A percentile compares a stretch with the other conserved stretches of the same genome.
phyloP scores from a whole-genome alignment of 2,113 vertebrate species.

The Puffinus mauretanicus region DNA sequence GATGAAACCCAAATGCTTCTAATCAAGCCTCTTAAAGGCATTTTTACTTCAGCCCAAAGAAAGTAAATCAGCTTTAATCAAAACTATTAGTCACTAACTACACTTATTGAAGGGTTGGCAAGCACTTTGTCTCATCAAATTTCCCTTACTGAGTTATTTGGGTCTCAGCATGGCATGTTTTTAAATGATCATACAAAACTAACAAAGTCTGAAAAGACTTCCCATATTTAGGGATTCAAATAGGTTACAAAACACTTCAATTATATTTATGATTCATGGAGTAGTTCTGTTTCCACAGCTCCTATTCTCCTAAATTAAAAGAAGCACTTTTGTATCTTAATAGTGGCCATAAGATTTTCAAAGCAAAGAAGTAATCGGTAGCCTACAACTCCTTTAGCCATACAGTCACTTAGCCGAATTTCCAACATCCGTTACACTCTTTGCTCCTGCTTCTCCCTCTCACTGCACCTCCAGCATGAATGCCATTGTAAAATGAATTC shows the following conservation, averaged over 20 bases:
- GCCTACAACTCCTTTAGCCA: background rate
- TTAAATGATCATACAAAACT: background rate
- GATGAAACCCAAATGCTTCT: background rate
- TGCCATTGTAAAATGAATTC: background rate
- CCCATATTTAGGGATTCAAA: background rate
- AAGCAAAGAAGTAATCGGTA: background rate
- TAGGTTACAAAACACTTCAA: background rate
- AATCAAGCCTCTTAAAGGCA: background rate
- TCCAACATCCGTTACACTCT: background rate
- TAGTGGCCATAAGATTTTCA: background rate
- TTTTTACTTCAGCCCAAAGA: background rate
- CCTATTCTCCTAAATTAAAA: background rate
- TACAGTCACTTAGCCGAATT: background rate
- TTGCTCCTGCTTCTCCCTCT: background rate
- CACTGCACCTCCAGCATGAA: background rate
- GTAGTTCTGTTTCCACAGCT: background rate
- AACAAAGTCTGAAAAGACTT: background rate
- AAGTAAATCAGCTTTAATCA: background rate
- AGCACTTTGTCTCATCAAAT: background rate
- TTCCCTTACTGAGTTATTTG: background rate
- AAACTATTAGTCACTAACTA: background rate
- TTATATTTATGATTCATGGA: background rate
- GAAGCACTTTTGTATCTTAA: background rate
- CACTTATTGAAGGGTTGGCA: background rate
- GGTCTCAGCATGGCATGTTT: background rate